Percentiles rank a stretch among this genome's conserved stretches.
Evolutionary conservation across 1,140 invertebrate species (phyloP).

Genomic region (Drosophila mayri): DNA sequence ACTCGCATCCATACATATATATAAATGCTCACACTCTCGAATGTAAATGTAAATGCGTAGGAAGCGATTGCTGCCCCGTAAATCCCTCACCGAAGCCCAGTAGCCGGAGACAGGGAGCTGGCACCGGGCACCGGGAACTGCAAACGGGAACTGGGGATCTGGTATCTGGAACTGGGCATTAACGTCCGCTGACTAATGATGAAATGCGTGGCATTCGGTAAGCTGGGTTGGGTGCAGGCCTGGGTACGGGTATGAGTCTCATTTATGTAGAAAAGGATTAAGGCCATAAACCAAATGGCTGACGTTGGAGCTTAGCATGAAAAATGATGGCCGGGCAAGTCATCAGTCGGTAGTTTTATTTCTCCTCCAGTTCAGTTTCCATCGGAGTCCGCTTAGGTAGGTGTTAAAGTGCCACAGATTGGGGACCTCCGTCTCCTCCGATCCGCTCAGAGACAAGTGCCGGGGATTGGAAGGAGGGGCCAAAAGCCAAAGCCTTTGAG

Average conservation of each 20-base stretch:
- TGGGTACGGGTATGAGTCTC: conserved; percentile 40
- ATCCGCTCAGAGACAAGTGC: conserved; percentile 42
- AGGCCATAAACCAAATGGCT: conserved; percentile 82
- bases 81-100: conserved; percentile 33
- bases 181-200: conserved; percentile 81
- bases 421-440: conserved; percentile 18
- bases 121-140: neutral
- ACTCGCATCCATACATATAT: conserved; percentile 31
- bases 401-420: conserved; percentile 75
- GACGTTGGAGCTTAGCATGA: conserved; percentile 82
- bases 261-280: conserved; percentile 83
- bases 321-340: conserved; percentile 73
- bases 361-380: neutral
- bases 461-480: conserved; percentile 13
- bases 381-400: conserved; percentile 57
- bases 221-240: conserved; percentile 31
- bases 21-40: conserved; percentile 42
- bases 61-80: conserved; percentile 42
- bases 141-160: neutral
- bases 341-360: conserved; percentile 56
- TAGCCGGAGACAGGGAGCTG: conserved; percentile 32
- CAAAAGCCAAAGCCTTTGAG: conserved; percentile 36
- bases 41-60: conserved; percentile 71
- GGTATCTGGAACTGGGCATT: conserved; percentile 66
- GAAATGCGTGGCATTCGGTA: conserved; percentile 78